These are phyloP conservation scores for Lepidocolaptes lacrymiger DNA, from an alignment of 2,797 vertebrate species.

Conservation along the genomic window DNA sequence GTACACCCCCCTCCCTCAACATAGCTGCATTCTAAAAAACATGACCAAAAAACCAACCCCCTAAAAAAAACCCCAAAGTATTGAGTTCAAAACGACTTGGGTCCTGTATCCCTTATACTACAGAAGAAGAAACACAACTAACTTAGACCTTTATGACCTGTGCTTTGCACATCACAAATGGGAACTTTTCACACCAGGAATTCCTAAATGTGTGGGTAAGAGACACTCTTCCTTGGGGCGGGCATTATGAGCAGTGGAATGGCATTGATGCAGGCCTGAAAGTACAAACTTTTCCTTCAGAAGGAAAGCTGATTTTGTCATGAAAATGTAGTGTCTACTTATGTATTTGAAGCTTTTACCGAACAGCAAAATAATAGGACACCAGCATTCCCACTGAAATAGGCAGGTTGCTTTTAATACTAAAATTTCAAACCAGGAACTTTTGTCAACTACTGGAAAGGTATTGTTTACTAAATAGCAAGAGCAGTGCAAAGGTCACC, in stretches of 20 bases:
- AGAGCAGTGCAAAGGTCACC: not conserved
- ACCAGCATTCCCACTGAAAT: not conserved
- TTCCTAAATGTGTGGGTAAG: not conserved
- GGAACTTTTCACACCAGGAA: not conserved
- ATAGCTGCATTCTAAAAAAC: not conserved
- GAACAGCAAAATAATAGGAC: not conserved
- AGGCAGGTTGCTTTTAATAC: not conserved
- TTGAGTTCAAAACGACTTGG: not conserved
- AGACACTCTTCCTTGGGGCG: not conserved
- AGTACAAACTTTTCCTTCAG: not conserved
- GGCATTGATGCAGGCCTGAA: not conserved
- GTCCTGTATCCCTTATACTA: not conserved
- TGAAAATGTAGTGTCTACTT: not conserved
- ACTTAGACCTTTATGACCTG: not conserved
- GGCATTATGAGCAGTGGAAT: not conserved
- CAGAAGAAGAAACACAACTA: not conserved
- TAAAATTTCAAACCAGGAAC: not conserved
- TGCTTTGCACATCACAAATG: not conserved
- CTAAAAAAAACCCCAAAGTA: not conserved
- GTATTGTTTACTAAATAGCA: not conserved
- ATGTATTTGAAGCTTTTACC: not conserved
- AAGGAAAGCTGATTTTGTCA: not conserved
- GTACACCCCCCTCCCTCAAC: rapidly evolving
- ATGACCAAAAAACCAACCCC: not conserved
- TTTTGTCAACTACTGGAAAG: not conserved